Percentiles rank a stretch among this genome's conserved stretches.
These are phyloP conservation scores for Cerceris rybyensis DNA, from an alignment of 2,888 invertebrate genomes.

Conservation along the genomic window DNA sequence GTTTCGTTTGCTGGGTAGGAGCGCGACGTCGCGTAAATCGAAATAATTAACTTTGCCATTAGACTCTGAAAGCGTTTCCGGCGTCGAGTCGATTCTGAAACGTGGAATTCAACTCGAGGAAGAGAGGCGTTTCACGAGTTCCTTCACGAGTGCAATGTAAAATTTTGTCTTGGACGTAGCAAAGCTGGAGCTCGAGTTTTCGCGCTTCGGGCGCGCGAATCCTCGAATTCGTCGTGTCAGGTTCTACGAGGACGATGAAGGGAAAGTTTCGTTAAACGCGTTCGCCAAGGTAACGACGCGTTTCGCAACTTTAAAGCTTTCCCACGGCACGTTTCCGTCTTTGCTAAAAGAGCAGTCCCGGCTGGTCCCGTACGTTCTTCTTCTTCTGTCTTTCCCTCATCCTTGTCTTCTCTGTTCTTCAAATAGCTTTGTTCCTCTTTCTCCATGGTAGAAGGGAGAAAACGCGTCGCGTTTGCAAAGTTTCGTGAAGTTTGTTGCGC, in stretches of 20 bases:
- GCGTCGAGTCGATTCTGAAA: not conserved
- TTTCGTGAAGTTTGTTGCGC: constrained; percentile 44
- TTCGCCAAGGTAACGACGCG: not conserved
- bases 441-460: too few relatives aligned
- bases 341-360: constrained; percentile 23
- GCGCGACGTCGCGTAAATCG: not conserved
- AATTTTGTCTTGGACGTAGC: not conserved
- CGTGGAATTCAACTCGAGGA: not conserved
- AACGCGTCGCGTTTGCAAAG: too few relatives aligned
- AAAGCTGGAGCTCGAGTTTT: not conserved
- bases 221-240: constrained; percentile 16
- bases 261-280: constrained; percentile 5
- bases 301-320: constrained; percentile 6
- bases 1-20: not conserved
- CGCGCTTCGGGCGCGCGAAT: not conserved
- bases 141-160: not conserved
- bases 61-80: not conserved
- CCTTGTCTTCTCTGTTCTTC: too few relatives aligned
- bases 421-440: too few relatives aligned
- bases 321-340: not conserved
- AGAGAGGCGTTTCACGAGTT: not conserved
- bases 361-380: constrained; percentile 26
- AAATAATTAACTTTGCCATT: constrained; percentile 5
- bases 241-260: constrained; percentile 6
- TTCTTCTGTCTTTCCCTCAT: constrained; percentile 16